These are phyloP conservation scores for Catotricha subobsoleta DNA, from an alignment of 2,888 invertebrate genomes.

Conservation along the genomic window DNA sequence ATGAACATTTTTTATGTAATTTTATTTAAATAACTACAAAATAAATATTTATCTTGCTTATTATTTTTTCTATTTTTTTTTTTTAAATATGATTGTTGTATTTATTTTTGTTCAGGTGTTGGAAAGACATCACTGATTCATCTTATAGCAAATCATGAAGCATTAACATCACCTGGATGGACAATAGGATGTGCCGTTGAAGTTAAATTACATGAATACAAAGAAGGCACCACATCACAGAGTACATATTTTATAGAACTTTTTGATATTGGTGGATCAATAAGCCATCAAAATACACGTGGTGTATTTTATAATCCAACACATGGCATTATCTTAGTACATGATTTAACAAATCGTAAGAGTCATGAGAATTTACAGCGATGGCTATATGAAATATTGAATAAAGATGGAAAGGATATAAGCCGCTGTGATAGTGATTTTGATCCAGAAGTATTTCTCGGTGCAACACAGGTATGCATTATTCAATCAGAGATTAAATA, in stretches of 20 bases:
- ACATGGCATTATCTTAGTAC: constrained; percentile 91
- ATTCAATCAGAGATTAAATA: not conserved
- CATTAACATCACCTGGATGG: constrained; percentile 75
- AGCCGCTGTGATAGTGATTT: constrained; percentile 34
- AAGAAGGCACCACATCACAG: constrained; percentile 83
- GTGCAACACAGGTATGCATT: constrained; percentile 47
- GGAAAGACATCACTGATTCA: constrained; percentile 93
- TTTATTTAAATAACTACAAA: no score
- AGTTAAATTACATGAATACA: constrained; percentile 86
- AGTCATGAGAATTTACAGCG: constrained; percentile 84
- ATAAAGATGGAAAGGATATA: constrained; percentile 42
- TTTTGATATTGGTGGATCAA: constrained; percentile 94
- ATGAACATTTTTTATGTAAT: no score
- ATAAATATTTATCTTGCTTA: not conserved
- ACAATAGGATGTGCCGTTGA: constrained; percentile 93
- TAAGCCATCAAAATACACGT: constrained; percentile 82
- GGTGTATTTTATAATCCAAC: constrained; percentile 86
- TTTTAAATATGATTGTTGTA: not conserved
- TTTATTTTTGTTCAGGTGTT: constrained; percentile 46
- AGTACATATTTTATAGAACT: constrained; percentile 84
- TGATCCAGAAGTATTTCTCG: constrained; percentile 73
- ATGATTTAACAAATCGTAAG: constrained; percentile 91
- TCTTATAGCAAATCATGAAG: constrained; percentile 73
- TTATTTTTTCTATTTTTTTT: not conserved
- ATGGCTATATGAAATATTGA: constrained; percentile 83